Conservation (phyloP, 2,888 invertebrate species). For the Nemotelus nigrinus region DNA sequence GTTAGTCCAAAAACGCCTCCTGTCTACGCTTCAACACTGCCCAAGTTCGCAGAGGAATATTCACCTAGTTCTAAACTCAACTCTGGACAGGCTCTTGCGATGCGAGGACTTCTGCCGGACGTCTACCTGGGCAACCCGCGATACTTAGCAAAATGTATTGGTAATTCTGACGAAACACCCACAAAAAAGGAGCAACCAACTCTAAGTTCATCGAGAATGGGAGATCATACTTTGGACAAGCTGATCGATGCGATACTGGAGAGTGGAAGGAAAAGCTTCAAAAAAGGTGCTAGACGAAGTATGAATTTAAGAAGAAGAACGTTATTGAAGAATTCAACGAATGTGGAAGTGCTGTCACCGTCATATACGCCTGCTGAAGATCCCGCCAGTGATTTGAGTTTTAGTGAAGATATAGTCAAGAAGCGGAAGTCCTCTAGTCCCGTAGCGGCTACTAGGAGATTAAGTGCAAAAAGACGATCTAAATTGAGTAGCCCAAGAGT, state of each 20-base stretch:
- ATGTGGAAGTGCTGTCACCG: constrained; percentile 57
- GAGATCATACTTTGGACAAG: constrained; percentile 62
- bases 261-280: constrained; percentile 60
- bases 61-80: constrained; percentile 59
- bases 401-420: constrained; percentile 50
- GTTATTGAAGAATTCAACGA: constrained; percentile 56
- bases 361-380: constrained; percentile 63
- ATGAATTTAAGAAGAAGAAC: constrained; percentile 60
- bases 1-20: constrained; percentile 55
- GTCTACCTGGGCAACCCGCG: constrained; percentile 60
- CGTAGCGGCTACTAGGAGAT: background rate
- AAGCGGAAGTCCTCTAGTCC: constrained; percentile 8
- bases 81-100: constrained; percentile 60
- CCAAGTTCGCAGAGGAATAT: constrained; percentile 62
- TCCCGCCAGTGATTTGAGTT: constrained; percentile 63
- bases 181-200: constrained; percentile 50
- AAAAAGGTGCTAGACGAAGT: constrained; percentile 56
- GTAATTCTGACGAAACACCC: constrained; percentile 24
- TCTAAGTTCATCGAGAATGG: constrained; percentile 60
- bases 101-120: constrained; percentile 61
- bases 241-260: constrained; percentile 64
- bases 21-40: constrained; percentile 61
- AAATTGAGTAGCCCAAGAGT: constrained; percentile 49
- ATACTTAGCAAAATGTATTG: constrained; percentile 55
- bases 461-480: background rate